These are phyloP conservation scores for Monodelphis domestica DNA, from an alignment of 2,797 vertebrate genomes.

Conservation along the genomic window DNA sequence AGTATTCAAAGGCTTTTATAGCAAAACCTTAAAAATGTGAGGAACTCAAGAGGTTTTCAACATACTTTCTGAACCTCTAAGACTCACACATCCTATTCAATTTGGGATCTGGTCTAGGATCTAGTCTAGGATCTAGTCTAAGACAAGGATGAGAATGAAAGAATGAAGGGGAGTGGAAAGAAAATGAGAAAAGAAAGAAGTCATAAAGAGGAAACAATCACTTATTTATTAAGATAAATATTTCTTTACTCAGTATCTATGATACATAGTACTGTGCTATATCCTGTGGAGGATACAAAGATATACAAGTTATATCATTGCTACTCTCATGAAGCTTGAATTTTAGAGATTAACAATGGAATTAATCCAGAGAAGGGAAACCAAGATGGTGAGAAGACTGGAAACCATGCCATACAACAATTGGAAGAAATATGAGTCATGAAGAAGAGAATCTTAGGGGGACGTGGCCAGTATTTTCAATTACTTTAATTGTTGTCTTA, in stretches of 20 bases:
- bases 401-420: neutral
- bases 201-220: neutral
- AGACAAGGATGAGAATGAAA: neutral
- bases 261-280: neutral
- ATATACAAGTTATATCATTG: neutral
- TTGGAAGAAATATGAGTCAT: neutral
- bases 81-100: neutral
- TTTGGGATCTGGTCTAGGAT: no score
- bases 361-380: neutral
- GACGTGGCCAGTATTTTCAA: neutral
- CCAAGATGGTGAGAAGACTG: neutral
- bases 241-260: neutral
- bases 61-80: neutral
- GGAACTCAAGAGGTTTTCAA: slow-evolving; percentile 9
- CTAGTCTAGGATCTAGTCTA: neutral
- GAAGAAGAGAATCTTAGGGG: neutral
- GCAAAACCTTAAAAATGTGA: slow-evolving; percentile 1
- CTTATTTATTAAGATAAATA: neutral
- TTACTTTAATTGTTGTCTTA: neutral
- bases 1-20: neutral
- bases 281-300: neutral
- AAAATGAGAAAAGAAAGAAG: neutral
- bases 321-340: neutral
- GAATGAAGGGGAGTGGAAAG: neutral
- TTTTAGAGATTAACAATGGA: neutral